These are phyloP conservation scores for Orbicella faveolata DNA, from an alignment of 64 coral and sea anemone genomes.

Conservation along the genomic window DNA sequence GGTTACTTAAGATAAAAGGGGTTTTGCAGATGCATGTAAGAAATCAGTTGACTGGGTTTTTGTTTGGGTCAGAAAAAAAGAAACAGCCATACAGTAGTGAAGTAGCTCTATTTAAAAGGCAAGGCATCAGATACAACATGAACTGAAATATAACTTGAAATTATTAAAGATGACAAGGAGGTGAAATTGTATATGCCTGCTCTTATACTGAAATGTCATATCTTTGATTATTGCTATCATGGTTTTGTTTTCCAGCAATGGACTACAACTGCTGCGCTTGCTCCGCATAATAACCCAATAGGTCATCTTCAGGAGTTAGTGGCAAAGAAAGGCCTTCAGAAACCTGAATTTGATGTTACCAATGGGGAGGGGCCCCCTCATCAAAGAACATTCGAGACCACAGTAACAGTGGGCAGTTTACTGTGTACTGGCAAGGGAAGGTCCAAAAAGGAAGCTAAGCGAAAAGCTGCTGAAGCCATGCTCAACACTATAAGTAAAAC, in stretches of 20 bases:
- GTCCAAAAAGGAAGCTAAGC: conserved; percentile 79
- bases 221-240: neutral
- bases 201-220: no score
- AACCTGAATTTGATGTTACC: conserved; percentile 59
- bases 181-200: no score
- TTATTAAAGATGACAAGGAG: no score
- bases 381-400: conserved; percentile 66
- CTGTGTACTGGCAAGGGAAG: conserved; percentile 48
- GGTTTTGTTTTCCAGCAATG: conserved; percentile 51
- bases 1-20: no score
- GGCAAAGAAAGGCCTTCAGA: conserved; percentile 58
- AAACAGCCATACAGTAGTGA: no score
- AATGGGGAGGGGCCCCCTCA: conserved; percentile 63
- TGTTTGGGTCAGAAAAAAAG: no score
- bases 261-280: conserved; percentile 46
- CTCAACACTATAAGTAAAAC: conserved; percentile 57
- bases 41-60: no score
- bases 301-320: conserved; percentile 73
- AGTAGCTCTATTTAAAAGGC: no score
- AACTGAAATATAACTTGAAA: no score
- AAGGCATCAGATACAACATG: no score
- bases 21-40: no score
- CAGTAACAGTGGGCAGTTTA: conserved; percentile 65
- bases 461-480: conserved; percentile 78
- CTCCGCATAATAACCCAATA: conserved; percentile 68